A percentile compares a stretch with the other conserved stretches of the same genome.
phyloP scores from a whole-genome alignment of 2,888 invertebrate genomes.

The Trimorus sp. region DNA sequence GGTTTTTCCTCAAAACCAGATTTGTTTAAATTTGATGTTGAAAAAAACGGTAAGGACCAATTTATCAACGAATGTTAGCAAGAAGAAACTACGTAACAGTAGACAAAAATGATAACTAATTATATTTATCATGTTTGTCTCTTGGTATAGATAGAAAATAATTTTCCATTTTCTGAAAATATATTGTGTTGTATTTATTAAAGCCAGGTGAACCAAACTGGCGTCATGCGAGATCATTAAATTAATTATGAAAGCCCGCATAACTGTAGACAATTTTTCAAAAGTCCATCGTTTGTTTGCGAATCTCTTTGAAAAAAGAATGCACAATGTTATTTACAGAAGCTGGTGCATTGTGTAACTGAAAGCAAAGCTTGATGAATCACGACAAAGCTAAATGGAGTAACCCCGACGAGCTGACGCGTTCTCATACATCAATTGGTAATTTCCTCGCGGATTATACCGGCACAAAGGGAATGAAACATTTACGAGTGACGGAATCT shows the following conservation, averaged over 20 bases:
- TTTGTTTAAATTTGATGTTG: too few species aligned
- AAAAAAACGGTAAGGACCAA: too few species aligned
- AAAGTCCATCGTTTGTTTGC: neutral
- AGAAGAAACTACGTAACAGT: too few species aligned
- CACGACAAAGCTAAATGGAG: slow-evolving; percentile 62
- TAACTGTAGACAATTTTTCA: slow-evolving; percentile 23
- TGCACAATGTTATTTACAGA: slow-evolving; percentile 5
- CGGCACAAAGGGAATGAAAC: slow-evolving; percentile 57
- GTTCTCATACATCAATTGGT: slow-evolving; percentile 53
- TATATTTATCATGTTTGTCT: too few species aligned
- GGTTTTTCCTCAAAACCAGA: too few species aligned
- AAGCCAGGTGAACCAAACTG: too few species aligned
- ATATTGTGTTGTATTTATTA: too few species aligned
- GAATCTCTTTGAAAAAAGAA: slow-evolving; percentile 17
- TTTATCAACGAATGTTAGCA: too few species aligned
- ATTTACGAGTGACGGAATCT: slow-evolving; percentile 50
- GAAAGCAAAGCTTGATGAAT: slow-evolving; percentile 62
- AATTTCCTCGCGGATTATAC: slow-evolving; percentile 59
- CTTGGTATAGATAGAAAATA: too few species aligned
- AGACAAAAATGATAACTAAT: too few species aligned
- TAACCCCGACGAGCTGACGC: slow-evolving; percentile 41
- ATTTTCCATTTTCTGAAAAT: too few species aligned
- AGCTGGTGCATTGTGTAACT: slow-evolving; percentile 10
- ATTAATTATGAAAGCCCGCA: slow-evolving; percentile 14
- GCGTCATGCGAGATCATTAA: too few species aligned